Percentiles rank a stretch among this genome's conserved stretches.
These are phyloP conservation scores for Piaya cayana DNA, from an alignment of 2,113 vertebrate species.

Conservation along the genomic window DNA sequence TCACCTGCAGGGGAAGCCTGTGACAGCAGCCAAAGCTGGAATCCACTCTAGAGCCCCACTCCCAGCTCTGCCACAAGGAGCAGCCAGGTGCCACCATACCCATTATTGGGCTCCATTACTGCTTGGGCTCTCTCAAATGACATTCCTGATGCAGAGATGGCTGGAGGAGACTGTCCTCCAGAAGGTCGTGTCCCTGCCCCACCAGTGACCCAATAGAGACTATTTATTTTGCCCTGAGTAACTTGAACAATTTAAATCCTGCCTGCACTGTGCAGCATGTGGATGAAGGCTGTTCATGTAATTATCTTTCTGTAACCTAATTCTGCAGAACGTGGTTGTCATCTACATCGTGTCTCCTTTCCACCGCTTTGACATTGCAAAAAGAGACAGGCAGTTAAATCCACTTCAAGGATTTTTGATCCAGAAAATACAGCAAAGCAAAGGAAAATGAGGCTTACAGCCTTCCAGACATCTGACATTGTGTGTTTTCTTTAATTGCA, in stretches of 20 bases:
- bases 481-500: neutral
- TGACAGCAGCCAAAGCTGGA: neutral
- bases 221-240: neutral
- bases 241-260: neutral
- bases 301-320: constrained; percentile 20
- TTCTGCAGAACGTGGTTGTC: constrained; percentile 10
- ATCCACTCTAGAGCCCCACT: neutral
- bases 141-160: neutral
- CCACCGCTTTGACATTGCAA: neutral
- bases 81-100: neutral
- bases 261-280: neutral
- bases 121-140: fast-evolving
- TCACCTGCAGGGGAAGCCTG: neutral
- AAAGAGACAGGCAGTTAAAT: neutral
- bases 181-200: neutral
- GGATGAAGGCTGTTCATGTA: neutral
- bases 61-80: neutral
- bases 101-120: fast-evolving
- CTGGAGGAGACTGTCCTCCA: neutral
- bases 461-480: neutral
- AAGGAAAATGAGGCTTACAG: neutral
- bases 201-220: neutral
- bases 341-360: neutral
- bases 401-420: neutral
- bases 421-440: neutral